These are phyloP conservation scores for Microplitis deprimator DNA, from an alignment of 2,888 invertebrate species.

Conservation along the genomic window DNA sequence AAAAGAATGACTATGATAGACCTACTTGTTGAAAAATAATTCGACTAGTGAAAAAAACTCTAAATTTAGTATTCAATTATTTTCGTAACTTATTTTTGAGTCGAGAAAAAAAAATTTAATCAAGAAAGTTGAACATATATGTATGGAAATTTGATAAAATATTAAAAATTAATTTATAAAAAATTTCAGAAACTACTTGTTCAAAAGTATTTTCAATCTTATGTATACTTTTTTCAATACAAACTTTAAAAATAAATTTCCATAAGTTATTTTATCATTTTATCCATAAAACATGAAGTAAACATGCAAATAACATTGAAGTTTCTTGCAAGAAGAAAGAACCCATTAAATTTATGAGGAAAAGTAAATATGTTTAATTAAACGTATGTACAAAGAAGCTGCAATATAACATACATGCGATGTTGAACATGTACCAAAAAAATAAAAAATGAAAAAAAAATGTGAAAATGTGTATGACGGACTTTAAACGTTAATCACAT, in stretches of 20 bases:
- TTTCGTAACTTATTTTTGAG: too few relatives aligned
- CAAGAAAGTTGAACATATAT: too few relatives aligned
- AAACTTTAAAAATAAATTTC: too few relatives aligned
- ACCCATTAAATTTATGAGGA: neutral
- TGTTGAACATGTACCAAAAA: neutral
- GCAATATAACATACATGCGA: neutral
- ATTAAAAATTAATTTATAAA: too few relatives aligned
- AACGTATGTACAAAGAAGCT: slow-evolving; percentile 6
- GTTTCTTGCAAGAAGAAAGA: neutral
- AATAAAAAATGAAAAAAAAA: slow-evolving; percentile 7
- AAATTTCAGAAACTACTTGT: neutral
- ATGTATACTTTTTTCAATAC: neutral
- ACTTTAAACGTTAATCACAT: slow-evolving; percentile 39
- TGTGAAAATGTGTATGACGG: slow-evolving; percentile 19
- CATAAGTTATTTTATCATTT: neutral
- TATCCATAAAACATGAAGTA: neutral
- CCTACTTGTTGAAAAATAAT: too few relatives aligned
- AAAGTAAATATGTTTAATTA: neutral
- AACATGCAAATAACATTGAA: too few relatives aligned
- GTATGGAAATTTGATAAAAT: too few relatives aligned
- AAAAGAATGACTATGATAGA: too few relatives aligned
- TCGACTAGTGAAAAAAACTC: too few relatives aligned
- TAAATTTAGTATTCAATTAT: too few relatives aligned
- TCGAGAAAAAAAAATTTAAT: too few relatives aligned
- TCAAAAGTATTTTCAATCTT: neutral